A percentile compares a stretch with the other conserved stretches of the same genome.
phyloP scores from a whole-genome alignment of 2,113 vertebrate genomes.

The Mesitornis unicolor region DNA sequence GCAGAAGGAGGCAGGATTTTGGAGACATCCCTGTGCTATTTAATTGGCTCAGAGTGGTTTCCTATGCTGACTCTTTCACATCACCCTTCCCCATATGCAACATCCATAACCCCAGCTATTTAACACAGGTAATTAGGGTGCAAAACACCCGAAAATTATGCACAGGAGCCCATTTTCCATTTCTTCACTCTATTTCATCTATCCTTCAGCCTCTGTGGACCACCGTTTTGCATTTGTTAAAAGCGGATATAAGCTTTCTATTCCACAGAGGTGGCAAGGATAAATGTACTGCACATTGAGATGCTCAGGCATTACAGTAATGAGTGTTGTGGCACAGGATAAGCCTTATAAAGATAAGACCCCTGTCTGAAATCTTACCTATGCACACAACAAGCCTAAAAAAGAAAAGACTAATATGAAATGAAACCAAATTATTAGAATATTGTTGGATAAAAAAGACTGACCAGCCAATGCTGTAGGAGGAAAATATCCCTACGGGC shows the following conservation, averaged over 20 bases:
- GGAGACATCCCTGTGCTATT: not conserved
- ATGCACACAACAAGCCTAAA: not conserved
- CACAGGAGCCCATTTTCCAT: not conserved
- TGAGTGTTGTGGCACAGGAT: not conserved
- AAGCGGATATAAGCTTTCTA: not conserved
- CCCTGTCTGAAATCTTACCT: not conserved
- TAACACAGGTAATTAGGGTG: not conserved
- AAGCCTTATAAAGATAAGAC: not conserved
- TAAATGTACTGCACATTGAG: not conserved
- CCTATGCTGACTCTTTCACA: not conserved
- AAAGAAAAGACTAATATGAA: not conserved
- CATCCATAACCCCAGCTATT: not conserved
- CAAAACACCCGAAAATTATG: not conserved
- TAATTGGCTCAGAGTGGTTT: not conserved
- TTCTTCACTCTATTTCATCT: not conserved
- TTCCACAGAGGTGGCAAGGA: not conserved
- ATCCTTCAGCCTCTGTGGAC: fast-evolving
- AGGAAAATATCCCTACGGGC: not conserved
- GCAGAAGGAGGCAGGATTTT: not conserved
- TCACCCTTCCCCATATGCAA: not conserved
- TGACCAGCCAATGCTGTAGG: not conserved
- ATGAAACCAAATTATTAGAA: not conserved
- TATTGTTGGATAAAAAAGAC: not conserved
- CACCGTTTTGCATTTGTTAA: not conserved
- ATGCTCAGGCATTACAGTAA: not conserved